These are phyloP conservation scores for Rhopalosiphum padi DNA, from an alignment of 1,140 invertebrate genomes.

Conservation along the genomic window DNA sequence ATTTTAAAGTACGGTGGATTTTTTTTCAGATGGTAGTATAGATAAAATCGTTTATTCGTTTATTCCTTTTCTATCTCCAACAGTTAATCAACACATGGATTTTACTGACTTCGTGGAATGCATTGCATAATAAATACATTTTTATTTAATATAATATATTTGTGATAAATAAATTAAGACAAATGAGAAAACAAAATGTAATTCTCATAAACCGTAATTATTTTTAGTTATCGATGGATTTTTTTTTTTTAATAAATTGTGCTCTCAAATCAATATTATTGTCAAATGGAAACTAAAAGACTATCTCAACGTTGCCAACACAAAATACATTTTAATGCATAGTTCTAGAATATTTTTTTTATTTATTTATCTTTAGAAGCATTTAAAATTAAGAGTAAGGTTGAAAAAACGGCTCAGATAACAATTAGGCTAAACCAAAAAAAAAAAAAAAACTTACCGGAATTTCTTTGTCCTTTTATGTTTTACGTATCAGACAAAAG, in stretches of 20 bases:
- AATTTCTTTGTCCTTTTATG: constrained; percentile 50
- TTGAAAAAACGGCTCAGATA: constrained; percentile 37
- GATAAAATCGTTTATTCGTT: neutral
- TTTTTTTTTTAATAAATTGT: neutral
- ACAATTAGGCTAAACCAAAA: constrained; percentile 40
- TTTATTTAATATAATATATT: neutral
- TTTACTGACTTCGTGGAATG: neutral
- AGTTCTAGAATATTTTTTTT: neutral
- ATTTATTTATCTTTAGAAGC: constrained; percentile 16
- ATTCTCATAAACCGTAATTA: neutral
- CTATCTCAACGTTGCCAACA: neutral
- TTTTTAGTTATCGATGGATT: neutral
- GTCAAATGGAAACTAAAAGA: neutral
- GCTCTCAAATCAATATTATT: neutral
- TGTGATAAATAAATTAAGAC: neutral
- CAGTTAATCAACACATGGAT: neutral
- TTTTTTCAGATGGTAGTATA: neutral
- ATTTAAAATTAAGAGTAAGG: constrained; percentile 9
- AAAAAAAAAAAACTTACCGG: constrained; percentile 34
- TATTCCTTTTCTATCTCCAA: neutral
- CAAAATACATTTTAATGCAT: constrained; percentile 27
- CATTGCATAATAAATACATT: neutral
- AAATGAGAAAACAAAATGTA: neutral
- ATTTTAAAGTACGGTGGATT: neutral
- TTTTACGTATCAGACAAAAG: constrained; percentile 45